Base-by-base conservation (phyloP, 2,113 vertebrate species). In the Centrocercus urophasianus region DNA sequence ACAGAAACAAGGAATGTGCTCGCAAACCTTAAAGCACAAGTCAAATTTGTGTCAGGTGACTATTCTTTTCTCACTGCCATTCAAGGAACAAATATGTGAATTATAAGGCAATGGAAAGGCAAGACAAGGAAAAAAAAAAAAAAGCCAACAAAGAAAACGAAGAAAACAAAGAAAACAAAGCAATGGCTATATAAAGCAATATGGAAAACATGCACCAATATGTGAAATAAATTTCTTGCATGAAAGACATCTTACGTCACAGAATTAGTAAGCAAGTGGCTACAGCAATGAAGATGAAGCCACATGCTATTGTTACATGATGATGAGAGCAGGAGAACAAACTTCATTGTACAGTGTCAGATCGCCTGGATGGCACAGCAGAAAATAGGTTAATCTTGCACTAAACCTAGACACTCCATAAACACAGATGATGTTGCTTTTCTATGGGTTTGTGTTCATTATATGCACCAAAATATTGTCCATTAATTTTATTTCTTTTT, bases 311-410 rank as follows among this genome's bases (percentile, higher is more conserved):
- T 61, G 66, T 34, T 79, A 82, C 82, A 48, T 1, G 2, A 56
- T 8, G n/a, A 14, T 1, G 1, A 79, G 14, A 85, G 6, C 43
- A 70, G 59, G 11, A 84, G 40, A 57, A 82, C 30, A 3, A 83
- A 48, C 20, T 87, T 69, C 38, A 65, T 69, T 38, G 45, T 10
- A 43, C 8, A 61, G 7, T 43, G 30, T 65, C 59, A 69, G n/a
- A 5, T 30, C 40, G 21, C 13, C 17, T 0, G 0, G 18, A 30
- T 40, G 34, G 54, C 30, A 59, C 54, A 69, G 67, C 14, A 82
- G 64, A 73, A 93, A 85, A 70, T 30, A 76, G 30, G 65, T n/a
- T 90, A 27, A 27, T 73, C 69, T 78, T 83, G 27, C 20, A 36
- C 36, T 63, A 27, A 43, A 43, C 47, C 52, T 76, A 83, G 13